Evolutionary conservation across 30 jellyfish, hydroid and myxozoan genomes (phyloP), one percentile per base, ranked within the genome.

Genomic region (Aurelia sp.): DNA sequence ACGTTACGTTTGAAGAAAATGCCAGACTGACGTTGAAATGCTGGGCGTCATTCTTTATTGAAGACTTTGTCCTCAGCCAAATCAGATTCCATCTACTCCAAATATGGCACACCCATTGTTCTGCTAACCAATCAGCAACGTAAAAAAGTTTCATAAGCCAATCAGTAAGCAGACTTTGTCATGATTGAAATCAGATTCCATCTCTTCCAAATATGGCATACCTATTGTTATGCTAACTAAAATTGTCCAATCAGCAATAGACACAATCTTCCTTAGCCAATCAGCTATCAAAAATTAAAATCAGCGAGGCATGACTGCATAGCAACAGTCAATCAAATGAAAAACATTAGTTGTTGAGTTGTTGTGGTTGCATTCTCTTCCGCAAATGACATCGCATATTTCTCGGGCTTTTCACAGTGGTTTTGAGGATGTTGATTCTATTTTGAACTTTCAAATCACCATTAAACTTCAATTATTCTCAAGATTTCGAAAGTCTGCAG

Each of bases 41-140:
- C 62, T 68, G 91, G 91, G 91, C 91, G 91, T 82, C 85, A 82
- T 48, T 27, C 78, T 82, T 82, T 82, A 41, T 48, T 20, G 59
- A 67, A 30, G 20, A 72, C 60, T 76, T 66, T 41, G 66, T 22
- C 64, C 66, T 23, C 65, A 73, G 23, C 30, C 57, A 75, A 55
- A 82, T 70, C 51, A 27, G 66, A 30, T 80, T 48, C 47, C 91
- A 33, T 57, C 23, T 53, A 72, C 18, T 13, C 91, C 91, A 81
- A 66, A 81, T 66, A 44, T 44, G 55, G 55, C 55, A 44, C 3
- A 44, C 10, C 13, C 2, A 44, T 44, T 44, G 55, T 44, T 44
- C 15, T 10, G 8, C 55, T 44, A 44, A 44, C 55, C 55, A 44
- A 44, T 44, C 55, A 4, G 55, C 55, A 3, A 44, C 15, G 15